Evolutionary conservation across 2,888 invertebrate genomes (phyloP).

Genomic region (Melikaiella ostensackeni): DNA sequence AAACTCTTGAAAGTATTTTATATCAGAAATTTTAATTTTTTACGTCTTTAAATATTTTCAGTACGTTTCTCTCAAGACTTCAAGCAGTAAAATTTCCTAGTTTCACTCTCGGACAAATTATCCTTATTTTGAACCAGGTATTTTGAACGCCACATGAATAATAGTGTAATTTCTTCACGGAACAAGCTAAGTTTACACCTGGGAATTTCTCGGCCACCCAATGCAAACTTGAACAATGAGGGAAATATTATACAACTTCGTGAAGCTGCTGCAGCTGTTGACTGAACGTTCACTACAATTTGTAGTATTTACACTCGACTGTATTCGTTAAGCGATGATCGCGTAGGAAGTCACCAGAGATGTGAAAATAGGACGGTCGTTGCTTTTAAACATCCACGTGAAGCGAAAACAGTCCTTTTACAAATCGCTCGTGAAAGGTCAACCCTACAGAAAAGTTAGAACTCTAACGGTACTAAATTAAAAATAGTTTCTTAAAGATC

Average conservation of each 20-base stretch:
- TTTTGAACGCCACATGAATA: constrained; percentile 1
- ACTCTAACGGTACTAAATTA: constrained; percentile 12
- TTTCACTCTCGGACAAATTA: background rate
- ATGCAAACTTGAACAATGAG: constrained; percentile 22
- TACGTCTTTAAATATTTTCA: no score
- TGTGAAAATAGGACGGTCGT: constrained; percentile 34
- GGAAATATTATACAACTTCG: constrained; percentile 14
- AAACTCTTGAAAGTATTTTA: no score
- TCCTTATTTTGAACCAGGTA: background rate
- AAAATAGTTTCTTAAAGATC: no score
- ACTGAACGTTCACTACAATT: background rate
- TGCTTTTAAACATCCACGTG: constrained; percentile 23
- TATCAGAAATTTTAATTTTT: no score
- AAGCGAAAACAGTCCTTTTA: constrained; percentile 35
- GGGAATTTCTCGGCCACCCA: constrained; percentile 17
- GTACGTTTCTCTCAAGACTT: background rate
- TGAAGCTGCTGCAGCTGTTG: constrained; percentile 22
- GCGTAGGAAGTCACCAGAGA: constrained; percentile 21
- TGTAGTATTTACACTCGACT: constrained; percentile 3
- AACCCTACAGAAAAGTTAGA: constrained; percentile 10
- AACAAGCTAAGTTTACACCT: constrained; percentile 17
- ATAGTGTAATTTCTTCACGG: constrained; percentile 25
- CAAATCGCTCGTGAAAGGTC: constrained; percentile 36
- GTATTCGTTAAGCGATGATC: constrained; percentile 24
- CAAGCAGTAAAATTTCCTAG: background rate